phyloP scores from a whole-genome alignment of 2,888 invertebrate genomes.

The Stenodera caucasica region DNA sequence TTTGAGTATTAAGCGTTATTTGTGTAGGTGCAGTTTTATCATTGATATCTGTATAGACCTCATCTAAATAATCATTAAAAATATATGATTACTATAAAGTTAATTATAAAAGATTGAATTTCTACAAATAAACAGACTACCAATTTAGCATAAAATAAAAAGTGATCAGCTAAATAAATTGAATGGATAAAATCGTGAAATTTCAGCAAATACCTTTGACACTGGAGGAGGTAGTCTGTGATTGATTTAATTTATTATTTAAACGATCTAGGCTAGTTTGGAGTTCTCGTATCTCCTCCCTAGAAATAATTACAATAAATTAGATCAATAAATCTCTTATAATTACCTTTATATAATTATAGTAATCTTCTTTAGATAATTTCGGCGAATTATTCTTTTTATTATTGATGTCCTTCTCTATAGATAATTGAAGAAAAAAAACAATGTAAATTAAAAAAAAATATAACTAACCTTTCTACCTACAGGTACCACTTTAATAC shows the following conservation, averaged over 20 bases:
- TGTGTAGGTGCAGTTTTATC: slow-evolving; percentile 42
- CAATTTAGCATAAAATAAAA: neutral
- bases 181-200: no score
- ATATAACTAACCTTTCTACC: slow-evolving; percentile 54
- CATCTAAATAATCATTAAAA: no score
- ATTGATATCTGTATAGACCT: slow-evolving; percentile 42
- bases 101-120: neutral
- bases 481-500: slow-evolving; percentile 74
- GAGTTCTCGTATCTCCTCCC: slow-evolving; percentile 79
- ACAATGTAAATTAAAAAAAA: slow-evolving; percentile 10
- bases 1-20: slow-evolving; percentile 29
- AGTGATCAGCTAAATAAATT: neutral
- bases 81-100: neutral
- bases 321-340: slow-evolving; percentile 6
- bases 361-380: slow-evolving; percentile 37
- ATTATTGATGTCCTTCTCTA: no score
- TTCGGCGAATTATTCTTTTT: no score
- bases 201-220: slow-evolving; percentile 42
- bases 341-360: slow-evolving; percentile 39
- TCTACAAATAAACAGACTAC: slow-evolving; percentile 1
- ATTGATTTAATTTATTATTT: slow-evolving; percentile 54
- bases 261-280: slow-evolving; percentile 77
- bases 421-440: slow-evolving; percentile 1
- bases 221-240: slow-evolving; percentile 43
- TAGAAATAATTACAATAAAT: slow-evolving; percentile 58